Evolutionary conservation across 2,113 vertebrate genomes (phyloP), one percentile per base, ranked within the genome.

Genomic region (Mormyrus lacerda): DNA sequence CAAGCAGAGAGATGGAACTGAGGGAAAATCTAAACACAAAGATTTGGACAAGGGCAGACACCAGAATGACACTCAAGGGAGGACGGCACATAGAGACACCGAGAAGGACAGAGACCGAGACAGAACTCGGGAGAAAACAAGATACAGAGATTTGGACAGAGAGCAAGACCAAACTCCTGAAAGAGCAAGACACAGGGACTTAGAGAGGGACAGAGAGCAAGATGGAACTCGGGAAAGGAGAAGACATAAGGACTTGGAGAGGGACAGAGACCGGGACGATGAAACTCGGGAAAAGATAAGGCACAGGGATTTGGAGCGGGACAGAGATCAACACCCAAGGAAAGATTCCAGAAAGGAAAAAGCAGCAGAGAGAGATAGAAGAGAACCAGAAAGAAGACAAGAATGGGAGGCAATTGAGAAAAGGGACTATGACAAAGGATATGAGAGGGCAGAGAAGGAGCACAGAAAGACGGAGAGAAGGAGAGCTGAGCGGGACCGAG

Each of bases 261-360:
- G 88, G 76, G 93, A 93, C 91, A 92, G 76, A 90, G 69, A 87
- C 19, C 51, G 50, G 82, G 53, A 90, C 0, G 48, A 50, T 50
- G 21, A 10, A 6, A 61, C 45, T 11, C 42, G 24, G 50, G 61
- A 89, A 19, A 76, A 19, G 42, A 91, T 88, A 31, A 82, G 82
- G 58, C 82, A 91, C 89, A 10, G 94, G 95, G 88, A 94, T 91
- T 91, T 93, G 61, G 94, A 93, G 90, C 94, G 50, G 93, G 92
- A 85, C 87, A 0, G 45, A 90, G 89, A 91, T 17, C 8, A 48
- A 89, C 88, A 85, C 83, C 83, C 2, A 47, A 85, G 21, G 47
- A 85, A 48, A 85, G 83, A 85, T 50, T 27, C 44, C 44, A 85
- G 44, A 48, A 85, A n/a, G 42, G 47, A 50, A 27, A 85, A 17